Conservation (phyloP, 2,113 vertebrate species). For the Oryzias melastigma region DNA sequence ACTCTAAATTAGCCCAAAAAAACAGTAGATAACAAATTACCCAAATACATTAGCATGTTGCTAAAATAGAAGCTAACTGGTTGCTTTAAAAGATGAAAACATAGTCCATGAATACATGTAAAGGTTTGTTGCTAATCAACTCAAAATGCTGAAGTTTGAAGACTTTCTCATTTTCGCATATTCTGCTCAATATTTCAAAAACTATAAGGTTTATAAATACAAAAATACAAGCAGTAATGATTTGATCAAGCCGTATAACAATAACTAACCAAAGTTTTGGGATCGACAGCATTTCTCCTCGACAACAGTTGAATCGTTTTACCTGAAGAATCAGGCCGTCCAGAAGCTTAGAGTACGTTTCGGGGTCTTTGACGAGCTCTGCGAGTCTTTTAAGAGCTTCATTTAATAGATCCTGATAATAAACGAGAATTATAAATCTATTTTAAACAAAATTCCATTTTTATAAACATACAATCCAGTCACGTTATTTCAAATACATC, state of each 20-base stretch:
- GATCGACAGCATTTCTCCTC: neutral
- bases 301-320: constrained; percentile 1
- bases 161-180: too few species aligned
- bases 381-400: constrained; percentile 87
- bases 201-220: too few species aligned
- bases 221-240: neutral
- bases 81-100: too few species aligned
- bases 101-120: too few species aligned
- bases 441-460: neutral
- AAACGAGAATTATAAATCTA: neutral
- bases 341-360: constrained; percentile 83
- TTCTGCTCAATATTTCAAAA: too few species aligned
- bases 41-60: too few species aligned
- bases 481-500: neutral
- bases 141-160: too few species aligned
- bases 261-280: neutral
- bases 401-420: constrained; percentile 84
- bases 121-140: too few species aligned
- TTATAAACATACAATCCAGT: too few species aligned
- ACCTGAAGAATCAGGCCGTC: constrained; percentile 94
- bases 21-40: too few species aligned
- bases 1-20: too few species aligned
- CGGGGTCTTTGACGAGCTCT: constrained; percentile 83
- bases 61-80: too few species aligned
- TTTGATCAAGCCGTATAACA: neutral